Conservation (phyloP, 1,140 invertebrate species). For the Calephelis nemesis region DNA sequence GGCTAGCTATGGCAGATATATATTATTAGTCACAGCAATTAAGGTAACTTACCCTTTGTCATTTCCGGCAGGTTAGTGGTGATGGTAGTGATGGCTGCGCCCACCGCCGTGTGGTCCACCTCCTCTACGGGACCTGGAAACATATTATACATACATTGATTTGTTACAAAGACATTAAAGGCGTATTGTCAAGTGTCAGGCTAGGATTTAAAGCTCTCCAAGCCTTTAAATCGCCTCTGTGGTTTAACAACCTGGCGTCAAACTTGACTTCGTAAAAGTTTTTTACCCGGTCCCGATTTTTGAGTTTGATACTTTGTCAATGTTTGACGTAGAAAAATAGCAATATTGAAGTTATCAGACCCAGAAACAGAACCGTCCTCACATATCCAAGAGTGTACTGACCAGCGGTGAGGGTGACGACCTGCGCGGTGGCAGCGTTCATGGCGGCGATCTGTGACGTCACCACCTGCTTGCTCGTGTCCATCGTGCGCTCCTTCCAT, state of each 20-base stretch:
- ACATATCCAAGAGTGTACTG: background rate
- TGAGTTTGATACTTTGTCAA: too few relatives aligned
- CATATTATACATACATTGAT: background rate
- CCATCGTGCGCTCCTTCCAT: constrained; percentile 96
- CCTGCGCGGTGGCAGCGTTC: constrained; percentile 98
- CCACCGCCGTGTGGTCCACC: constrained; percentile 96
- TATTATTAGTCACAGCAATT: background rate
- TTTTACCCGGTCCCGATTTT: too few relatives aligned
- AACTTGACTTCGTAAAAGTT: too few relatives aligned
- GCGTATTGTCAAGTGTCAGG: too few relatives aligned
- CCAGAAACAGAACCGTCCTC: too few relatives aligned
- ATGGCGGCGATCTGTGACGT: constrained; percentile 98
- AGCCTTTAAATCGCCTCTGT: too few relatives aligned
- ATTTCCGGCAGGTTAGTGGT: constrained; percentile 97
- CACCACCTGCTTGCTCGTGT: constrained; percentile 97
- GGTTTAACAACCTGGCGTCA: too few relatives aligned
- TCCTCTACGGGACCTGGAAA: constrained; percentile 84
- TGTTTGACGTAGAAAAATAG: too few relatives aligned
- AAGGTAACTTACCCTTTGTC: constrained; percentile 83
- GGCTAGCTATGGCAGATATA: too few relatives aligned
- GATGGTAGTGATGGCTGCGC: constrained; percentile 97
- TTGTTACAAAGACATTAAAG: too few relatives aligned
- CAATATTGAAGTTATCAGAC: too few relatives aligned
- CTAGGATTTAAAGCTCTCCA: too few relatives aligned
- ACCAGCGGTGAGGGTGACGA: constrained; percentile 96